Evolutionary conservation across 2,113 vertebrate genomes (phyloP), one percentile per base, ranked within the genome.

Genomic region (Apus apus): DNA sequence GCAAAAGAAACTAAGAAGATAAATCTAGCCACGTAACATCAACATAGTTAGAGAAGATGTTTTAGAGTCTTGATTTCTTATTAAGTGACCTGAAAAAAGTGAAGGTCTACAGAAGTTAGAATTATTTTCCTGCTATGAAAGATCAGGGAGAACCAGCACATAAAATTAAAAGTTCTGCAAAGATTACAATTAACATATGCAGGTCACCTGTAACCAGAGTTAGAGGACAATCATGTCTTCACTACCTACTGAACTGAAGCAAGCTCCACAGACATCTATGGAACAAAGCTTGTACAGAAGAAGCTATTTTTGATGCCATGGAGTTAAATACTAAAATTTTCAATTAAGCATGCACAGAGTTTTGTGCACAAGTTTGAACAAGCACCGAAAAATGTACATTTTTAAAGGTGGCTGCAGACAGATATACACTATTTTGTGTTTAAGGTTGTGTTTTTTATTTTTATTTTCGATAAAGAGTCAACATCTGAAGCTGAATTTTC

Each of bases 61-160:
- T 91, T 80, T 73, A 51, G 67, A 90, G 46, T 71, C 23, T 14
- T 94, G 65, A 72, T 61, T 62, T 82, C 60, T 89, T 74, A 90
- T 38, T 60, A 87, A 76, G 38, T 86, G 88, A 88, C 73, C 71
- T 82, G 51, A 73, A 75, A 90, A 89, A 91, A 60, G 43, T 26
- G 45, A 88, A 87, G 36, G 48, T 27, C 53, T 89, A 54, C 30
- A 51, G 25, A 82, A 87, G 61, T 87, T 87, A 90, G 65, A 72
- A 74, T 66, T 58, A 73, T 56, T 90, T 93, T 88, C 56, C 91
- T 91, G 40, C 29, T 85, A 90, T 30, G 51, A 95, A 83, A 79
- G 64, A 74, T 66, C 17, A 70, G 29, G 32, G 53, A 89, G n/a
- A 92, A 93, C 7, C 61, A 65, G 19, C 25, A 89, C 29, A 90